Percentiles rank a stretch among this genome's conserved stretches.
phyloP scores from a whole-genome alignment of 2,797 vertebrate genomes.

The Muraenolepis orangiensis region DNA sequence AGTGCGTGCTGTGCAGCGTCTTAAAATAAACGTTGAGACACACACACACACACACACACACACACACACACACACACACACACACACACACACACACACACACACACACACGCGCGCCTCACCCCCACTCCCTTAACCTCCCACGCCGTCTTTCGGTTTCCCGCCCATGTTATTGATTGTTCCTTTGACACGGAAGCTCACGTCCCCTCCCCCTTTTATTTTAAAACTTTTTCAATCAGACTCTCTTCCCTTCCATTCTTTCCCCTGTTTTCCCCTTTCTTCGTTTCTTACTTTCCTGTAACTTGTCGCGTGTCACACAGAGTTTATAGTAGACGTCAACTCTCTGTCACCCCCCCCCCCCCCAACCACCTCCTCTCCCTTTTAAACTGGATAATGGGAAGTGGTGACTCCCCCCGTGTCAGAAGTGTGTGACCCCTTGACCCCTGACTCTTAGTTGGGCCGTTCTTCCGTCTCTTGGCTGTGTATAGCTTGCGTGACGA shows the following conservation, averaged over 20 bases:
- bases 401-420: not conserved
- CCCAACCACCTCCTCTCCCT: no score
- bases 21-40: no score
- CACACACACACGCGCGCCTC: not conserved
- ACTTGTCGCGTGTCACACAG: not conserved
- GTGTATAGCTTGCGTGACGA: no score
- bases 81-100: not conserved
- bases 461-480: no score
- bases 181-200: not conserved
- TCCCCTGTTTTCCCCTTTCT: not conserved
- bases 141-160: not conserved
- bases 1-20: no score
- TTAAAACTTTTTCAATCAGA: no score
- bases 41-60: no score
- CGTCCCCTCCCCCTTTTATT: not conserved
- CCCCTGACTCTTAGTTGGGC: no score
- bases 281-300: not conserved
- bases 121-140: not conserved
- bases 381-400: not conserved
- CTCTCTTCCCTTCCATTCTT: no score
- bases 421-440: no score
- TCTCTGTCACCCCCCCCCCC: no score
- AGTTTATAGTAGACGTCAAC: not conserved
- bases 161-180: not conserved
- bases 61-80: no score